Percentiles rank a stretch among this genome's conserved stretches.
phyloP scores from a whole-genome alignment of 2,888 invertebrate genomes.

The Chouioia cunea region DNA sequence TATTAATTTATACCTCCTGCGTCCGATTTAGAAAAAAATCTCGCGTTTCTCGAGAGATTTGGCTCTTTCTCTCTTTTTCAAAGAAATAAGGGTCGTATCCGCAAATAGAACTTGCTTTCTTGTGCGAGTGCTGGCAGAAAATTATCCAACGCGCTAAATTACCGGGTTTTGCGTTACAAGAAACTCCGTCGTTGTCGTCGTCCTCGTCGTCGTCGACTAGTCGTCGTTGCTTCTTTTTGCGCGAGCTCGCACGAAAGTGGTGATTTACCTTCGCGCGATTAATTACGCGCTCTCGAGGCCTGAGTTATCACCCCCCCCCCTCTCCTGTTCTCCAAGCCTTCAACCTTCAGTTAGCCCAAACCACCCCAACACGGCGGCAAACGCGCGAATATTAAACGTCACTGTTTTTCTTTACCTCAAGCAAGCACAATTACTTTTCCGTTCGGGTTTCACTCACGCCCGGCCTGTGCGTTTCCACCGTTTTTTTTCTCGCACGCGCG shows the following conservation, averaged over 20 bases:
- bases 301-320: conserved; percentile 51
- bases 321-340: no score
- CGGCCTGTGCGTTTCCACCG: not conserved
- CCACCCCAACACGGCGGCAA: conserved; percentile 19
- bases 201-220: conserved; percentile 35
- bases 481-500: conserved; percentile 28
- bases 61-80: not conserved
- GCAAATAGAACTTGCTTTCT: conserved; percentile 25
- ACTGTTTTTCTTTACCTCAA: conserved; percentile 39
- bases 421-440: conserved; percentile 43
- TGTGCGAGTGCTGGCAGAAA: conserved; percentile 28
- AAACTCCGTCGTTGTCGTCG: conserved; percentile 20
- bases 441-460: conserved; percentile 45
- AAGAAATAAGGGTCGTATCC: conserved; percentile 2
- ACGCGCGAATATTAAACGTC: conserved; percentile 44
- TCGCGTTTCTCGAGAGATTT: conserved; percentile 31
- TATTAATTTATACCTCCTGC: conserved; percentile 3
- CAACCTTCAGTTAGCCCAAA: conserved; percentile 43
- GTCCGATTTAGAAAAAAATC: conserved; percentile 30
- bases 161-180: conserved; percentile 48
- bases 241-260: conserved; percentile 46
- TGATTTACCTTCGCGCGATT: conserved; percentile 54
- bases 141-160: conserved; percentile 54
- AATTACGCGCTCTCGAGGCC: conserved; percentile 51
- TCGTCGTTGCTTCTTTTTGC: conserved; percentile 50